phyloP scores from a whole-genome alignment of 2,888 invertebrate species.

The Stenichneumon culpator region DNA sequence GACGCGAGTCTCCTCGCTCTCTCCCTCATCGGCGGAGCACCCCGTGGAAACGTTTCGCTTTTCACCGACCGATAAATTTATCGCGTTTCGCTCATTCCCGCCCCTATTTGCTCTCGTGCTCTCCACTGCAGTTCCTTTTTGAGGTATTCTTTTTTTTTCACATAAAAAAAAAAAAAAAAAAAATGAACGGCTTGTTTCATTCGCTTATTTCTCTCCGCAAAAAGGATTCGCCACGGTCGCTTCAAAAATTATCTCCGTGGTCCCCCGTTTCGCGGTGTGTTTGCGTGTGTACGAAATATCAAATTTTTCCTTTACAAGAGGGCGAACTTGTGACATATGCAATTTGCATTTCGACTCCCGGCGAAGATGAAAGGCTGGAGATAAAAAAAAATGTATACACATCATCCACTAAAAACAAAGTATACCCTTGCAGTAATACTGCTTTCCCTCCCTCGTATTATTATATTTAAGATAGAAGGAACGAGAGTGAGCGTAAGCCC shows the following conservation, averaged over 20 bases:
- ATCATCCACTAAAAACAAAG: conserved; percentile 43
- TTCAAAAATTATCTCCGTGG: conserved; percentile 25
- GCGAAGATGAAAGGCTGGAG: conserved; percentile 60
- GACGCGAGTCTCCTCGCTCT: conserved; percentile 28
- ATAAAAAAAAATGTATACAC: conserved; percentile 19
- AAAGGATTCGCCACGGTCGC: conserved; percentile 34
- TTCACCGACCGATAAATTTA: conserved; percentile 61
- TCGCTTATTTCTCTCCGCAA: conserved; percentile 42
- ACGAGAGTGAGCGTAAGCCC: conserved; percentile 27
- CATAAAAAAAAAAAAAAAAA: too few species aligned
- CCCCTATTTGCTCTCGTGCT: conserved; percentile 8
- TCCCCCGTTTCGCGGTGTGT: not conserved
- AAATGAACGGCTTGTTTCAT: conserved; percentile 17
- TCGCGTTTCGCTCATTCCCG: conserved; percentile 47
- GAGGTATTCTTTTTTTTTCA: conserved; percentile 9
- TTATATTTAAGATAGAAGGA: conserved; percentile 35
- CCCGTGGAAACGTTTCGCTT: conserved; percentile 41
- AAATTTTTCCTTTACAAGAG: conserved; percentile 6
- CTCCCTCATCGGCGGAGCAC: not conserved
- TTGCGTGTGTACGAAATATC: conserved; percentile 32
- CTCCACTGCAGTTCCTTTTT: conserved; percentile 5
- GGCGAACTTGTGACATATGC: conserved; percentile 50
- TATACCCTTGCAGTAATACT: conserved; percentile 18
- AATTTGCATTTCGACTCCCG: conserved; percentile 63
- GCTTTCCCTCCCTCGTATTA: conserved; percentile 15